Percentiles rank a stretch among this genome's conserved stretches.
Conservation (phyloP, 1,140 invertebrate species). For the Hylyphantes graminicola region DNA sequence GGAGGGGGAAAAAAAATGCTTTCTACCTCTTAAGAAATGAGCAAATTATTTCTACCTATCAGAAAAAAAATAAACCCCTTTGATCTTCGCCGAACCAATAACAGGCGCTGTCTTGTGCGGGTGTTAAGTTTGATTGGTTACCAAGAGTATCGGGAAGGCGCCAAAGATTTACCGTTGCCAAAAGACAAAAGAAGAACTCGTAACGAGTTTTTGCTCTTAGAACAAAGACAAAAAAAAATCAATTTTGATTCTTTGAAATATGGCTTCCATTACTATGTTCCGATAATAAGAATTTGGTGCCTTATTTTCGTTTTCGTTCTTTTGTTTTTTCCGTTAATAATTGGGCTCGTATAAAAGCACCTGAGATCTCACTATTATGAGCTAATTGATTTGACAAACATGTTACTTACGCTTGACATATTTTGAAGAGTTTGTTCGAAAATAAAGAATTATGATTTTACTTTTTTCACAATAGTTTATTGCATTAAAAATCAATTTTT, state of each 20-base stretch:
- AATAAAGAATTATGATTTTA: too few relatives aligned
- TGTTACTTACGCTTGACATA: too few relatives aligned
- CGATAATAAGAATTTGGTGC: slow-evolving; percentile 41
- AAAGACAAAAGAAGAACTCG: slow-evolving; percentile 17
- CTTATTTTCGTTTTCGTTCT: background rate
- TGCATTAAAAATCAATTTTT: too few relatives aligned
- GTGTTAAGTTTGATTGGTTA: slow-evolving; percentile 46
- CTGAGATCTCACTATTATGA: too few relatives aligned
- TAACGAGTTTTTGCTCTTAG: slow-evolving; percentile 40
- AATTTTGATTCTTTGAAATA: slow-evolving; percentile 53
- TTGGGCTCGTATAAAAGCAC: too few relatives aligned
- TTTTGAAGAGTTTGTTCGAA: too few relatives aligned
- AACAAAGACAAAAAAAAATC: slow-evolving; percentile 42
- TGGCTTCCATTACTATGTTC: slow-evolving; percentile 43
- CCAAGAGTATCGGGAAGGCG: slow-evolving; percentile 7
- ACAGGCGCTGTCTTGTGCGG: background rate
- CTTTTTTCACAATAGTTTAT: too few relatives aligned
- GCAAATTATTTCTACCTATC: too few relatives aligned
- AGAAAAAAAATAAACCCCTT: background rate
- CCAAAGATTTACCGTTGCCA: slow-evolving; percentile 41
- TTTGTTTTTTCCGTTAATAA: background rate
- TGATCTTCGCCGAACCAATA: slow-evolving; percentile 12
- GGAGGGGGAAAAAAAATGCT: too few relatives aligned
- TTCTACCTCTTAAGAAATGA: too few relatives aligned
- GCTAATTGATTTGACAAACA: too few relatives aligned